phyloP scores from a whole-genome alignment of 2,113 vertebrate genomes.

The Alligator sinensis region DNA sequence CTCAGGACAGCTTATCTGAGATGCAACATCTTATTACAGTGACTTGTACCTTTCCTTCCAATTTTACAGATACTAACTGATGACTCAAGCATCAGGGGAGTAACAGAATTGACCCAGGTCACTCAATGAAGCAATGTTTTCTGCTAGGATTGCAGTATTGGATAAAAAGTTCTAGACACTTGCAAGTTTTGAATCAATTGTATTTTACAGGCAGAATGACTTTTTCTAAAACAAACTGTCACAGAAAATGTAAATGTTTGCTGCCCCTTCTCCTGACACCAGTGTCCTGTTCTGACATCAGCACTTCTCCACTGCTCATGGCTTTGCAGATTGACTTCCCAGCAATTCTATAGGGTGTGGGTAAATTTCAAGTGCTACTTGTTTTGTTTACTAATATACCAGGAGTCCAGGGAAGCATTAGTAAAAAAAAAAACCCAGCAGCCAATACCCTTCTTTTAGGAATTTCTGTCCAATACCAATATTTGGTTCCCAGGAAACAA shows the following conservation, averaged over 20 bases:
- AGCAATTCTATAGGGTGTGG: not conserved
- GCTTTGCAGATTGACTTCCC: too few relatives aligned
- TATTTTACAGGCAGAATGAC: not conserved
- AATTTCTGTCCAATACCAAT: too few relatives aligned
- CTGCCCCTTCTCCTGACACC: not conserved
- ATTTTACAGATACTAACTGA: not conserved
- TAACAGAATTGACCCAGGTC: not conserved
- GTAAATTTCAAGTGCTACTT: not conserved
- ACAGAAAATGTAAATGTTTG: not conserved
- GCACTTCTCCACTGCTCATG: too few relatives aligned
- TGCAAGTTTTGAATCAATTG: not conserved
- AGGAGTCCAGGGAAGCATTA: too few relatives aligned
- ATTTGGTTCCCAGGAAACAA: too few relatives aligned
- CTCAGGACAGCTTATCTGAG: not conserved
- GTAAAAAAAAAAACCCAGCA: too few relatives aligned
- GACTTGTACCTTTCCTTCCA: not conserved
- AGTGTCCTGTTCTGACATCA: not conserved
- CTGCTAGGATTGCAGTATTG: not conserved
- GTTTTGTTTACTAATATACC: too few relatives aligned
- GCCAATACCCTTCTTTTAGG: too few relatives aligned
- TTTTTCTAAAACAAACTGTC: not conserved
- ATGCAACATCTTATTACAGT: not conserved
- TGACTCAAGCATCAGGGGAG: not conserved
- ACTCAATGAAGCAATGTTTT: not conserved
- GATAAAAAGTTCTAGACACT: not conserved